Conservation (phyloP, 2,113 vertebrate genomes). For the Carollia perspicillata region DNA sequence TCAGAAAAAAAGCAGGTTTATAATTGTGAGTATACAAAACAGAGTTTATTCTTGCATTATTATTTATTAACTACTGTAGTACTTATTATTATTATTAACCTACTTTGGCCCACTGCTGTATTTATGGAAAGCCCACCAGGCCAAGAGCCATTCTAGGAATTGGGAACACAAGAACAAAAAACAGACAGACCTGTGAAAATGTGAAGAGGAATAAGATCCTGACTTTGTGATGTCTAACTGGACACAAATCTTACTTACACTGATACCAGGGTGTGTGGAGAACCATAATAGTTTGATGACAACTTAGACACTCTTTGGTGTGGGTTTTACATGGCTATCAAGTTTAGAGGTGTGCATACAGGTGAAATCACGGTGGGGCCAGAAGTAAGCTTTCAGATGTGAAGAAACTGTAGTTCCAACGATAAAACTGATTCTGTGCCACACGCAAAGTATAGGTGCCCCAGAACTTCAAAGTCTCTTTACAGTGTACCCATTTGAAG, state of each 20-base stretch:
- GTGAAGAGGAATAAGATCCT: background rate
- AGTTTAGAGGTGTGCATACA: background rate
- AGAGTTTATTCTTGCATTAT: background rate
- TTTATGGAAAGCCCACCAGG: background rate
- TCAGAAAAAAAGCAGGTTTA: too few species aligned
- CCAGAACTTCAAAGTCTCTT: background rate
- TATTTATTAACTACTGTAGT: background rate
- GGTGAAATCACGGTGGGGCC: background rate
- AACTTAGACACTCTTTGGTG: background rate
- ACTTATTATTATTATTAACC: background rate
- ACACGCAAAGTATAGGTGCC: background rate
- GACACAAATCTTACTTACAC: background rate
- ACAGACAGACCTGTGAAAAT: background rate
- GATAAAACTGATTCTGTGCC: background rate
- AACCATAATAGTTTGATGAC: background rate
- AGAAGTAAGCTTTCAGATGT: background rate
- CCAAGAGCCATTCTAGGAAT: background rate
- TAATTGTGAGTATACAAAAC: background rate
- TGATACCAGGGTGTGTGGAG: background rate
- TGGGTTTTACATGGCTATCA: background rate
- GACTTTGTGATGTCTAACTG: background rate
- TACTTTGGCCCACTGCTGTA: background rate
- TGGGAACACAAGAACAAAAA: background rate
- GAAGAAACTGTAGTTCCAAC: background rate
- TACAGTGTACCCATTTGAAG: background rate